phyloP scores from a whole-genome alignment of 1,140 invertebrate genomes.

The Dreissena polymorpha region DNA sequence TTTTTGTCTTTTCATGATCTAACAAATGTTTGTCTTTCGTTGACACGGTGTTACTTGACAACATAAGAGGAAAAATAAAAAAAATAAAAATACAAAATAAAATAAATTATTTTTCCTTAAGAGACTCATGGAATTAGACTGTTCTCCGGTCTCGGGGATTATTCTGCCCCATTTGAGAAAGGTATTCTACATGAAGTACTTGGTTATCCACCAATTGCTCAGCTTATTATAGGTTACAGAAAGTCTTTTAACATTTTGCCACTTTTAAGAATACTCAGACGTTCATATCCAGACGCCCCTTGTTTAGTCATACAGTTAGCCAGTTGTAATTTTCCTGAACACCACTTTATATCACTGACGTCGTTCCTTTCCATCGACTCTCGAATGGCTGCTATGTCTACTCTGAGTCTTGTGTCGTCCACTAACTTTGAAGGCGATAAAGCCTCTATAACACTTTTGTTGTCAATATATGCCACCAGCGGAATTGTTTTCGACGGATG shows the following conservation, averaged over 20 bases:
- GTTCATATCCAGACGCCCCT: background rate
- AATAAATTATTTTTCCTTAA: too few relatives aligned
- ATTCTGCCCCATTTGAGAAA: too few relatives aligned
- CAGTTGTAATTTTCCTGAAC: constrained; percentile 6
- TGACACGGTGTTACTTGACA: background rate
- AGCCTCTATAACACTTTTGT: constrained; percentile 53
- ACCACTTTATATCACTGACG: constrained; percentile 40
- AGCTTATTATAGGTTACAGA: background rate
- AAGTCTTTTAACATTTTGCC: constrained; percentile 9
- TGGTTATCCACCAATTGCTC: too few relatives aligned
- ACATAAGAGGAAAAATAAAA: constrained; percentile 18
- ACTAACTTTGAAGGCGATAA: constrained; percentile 19
- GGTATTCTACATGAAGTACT: too few relatives aligned
- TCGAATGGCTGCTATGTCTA: constrained; percentile 23
- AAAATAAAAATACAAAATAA: background rate
- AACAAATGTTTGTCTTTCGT: background rate
- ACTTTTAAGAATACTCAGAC: background rate
- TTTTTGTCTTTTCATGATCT: background rate
- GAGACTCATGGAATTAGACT: too few relatives aligned
- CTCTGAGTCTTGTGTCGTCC: too few relatives aligned
- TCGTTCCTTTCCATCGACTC: background rate
- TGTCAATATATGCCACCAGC: constrained; percentile 43
- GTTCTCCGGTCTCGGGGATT: too few relatives aligned
- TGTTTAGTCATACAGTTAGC: constrained; percentile 34
- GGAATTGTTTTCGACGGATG: background rate